Conservation (phyloP, 2,113 vertebrate species). For the Phalacrocorax carbo region DNA sequence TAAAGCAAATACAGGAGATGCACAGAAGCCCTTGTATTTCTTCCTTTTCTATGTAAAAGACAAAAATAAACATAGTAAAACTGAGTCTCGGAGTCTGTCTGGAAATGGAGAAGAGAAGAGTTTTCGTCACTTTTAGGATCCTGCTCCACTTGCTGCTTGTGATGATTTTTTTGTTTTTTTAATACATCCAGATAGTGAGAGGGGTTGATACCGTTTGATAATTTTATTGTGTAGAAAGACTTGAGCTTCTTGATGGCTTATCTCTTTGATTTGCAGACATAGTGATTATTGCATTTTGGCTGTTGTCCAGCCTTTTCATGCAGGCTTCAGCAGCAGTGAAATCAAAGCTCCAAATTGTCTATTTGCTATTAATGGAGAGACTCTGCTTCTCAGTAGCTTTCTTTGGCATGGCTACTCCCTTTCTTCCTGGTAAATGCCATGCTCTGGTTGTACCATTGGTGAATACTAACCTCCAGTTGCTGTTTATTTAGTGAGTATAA, state of each 20-base stretch:
- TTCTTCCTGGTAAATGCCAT: background rate
- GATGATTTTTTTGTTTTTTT: background rate
- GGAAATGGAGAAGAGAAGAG: background rate
- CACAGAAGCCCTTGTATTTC: background rate
- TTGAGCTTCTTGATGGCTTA: conserved; percentile 15
- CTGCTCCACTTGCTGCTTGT: background rate
- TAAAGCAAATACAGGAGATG: background rate
- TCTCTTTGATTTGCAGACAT: conserved; percentile 38
- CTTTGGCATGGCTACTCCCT: background rate
- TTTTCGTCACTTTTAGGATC: background rate
- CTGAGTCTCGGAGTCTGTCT: background rate
- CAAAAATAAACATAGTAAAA: background rate
- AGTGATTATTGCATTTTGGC: conserved; percentile 56
- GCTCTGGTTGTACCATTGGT: background rate
- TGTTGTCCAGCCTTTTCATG: conserved; percentile 21
- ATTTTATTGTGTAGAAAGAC: background rate
- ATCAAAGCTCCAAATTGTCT: conserved; percentile 10
- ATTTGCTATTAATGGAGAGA: background rate
- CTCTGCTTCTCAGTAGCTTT: background rate
- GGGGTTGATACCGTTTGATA: background rate
- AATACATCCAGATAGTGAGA: background rate
- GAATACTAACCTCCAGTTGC: background rate
- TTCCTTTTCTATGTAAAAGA: background rate
- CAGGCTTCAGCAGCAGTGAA: conserved; percentile 9
- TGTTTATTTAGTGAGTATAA: background rate